phyloP scores from a whole-genome alignment of 1,140 invertebrate species.

The Drosophila arizonae region DNA sequence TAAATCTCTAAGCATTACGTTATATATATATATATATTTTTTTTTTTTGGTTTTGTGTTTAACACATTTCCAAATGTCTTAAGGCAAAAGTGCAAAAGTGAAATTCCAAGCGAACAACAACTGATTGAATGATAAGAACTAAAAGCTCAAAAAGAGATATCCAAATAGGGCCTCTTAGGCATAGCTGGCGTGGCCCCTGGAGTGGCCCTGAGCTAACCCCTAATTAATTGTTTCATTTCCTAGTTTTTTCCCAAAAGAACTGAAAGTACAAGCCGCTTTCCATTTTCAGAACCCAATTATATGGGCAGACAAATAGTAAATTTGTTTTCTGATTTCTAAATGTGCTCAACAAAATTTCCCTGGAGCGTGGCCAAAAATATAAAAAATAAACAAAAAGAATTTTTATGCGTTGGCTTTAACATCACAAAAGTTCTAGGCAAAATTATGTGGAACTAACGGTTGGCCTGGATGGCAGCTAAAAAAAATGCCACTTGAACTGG shows the following conservation, averaged over 20 bases:
- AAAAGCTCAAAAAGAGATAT: conserved; percentile 4
- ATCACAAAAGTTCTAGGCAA: conserved; percentile 36
- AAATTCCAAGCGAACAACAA: conserved; percentile 26
- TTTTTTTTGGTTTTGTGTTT: background rate
- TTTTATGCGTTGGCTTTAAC: conserved; percentile 6
- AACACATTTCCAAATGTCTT: conserved; percentile 38
- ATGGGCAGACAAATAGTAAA: conserved; percentile 24
- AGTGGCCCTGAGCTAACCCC: background rate
- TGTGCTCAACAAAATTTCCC: conserved; percentile 39
- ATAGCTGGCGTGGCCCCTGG: background rate
- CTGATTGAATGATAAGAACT: conserved; percentile 1
- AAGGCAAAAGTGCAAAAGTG: conserved; percentile 18
- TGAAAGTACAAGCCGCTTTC: conserved; percentile 64
- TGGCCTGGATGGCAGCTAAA: conserved; percentile 43
- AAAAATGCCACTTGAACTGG: conserved; percentile 7
- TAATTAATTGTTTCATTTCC: conserved; percentile 6
- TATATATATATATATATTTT: background rate
- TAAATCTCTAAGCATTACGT: conserved; percentile 30
- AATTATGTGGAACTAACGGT: conserved; percentile 68
- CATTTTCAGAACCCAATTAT: conserved; percentile 45
- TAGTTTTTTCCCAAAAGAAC: conserved; percentile 21
- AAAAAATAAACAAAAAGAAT: background rate
- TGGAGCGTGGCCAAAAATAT: conserved; percentile 26
- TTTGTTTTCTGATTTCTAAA: conserved; percentile 57
- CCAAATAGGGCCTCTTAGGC: background rate